Base-by-base conservation (phyloP, 2,113 vertebrate genomes). In the Junco hyemalis region DNA sequence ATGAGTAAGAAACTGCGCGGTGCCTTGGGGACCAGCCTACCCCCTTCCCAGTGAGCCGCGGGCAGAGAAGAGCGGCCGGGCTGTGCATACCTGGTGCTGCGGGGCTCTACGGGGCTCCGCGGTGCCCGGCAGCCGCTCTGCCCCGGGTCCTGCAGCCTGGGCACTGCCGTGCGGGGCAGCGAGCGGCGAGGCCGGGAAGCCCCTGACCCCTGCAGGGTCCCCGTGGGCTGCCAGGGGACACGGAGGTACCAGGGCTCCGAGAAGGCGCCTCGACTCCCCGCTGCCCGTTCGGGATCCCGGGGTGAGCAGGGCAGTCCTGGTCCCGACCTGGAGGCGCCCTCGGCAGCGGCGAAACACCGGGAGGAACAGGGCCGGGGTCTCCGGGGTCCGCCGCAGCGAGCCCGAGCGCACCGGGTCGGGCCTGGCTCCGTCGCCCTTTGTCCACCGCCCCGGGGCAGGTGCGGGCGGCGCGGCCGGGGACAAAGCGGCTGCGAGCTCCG, bases 381-480 rank as follows among this genome's bases (percentile, higher is more conserved):
- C 60, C 35, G 8, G 81, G 57, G 8, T 53, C 77, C 45, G 45
- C 71, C 56, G 19, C 29, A 70, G 35, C 20, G 14, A 80, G 66
- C 50, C 22, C 16, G 14, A 81, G 77, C 56, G 56, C 45, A n/a
- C 38, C 24, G 50, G 38, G 38, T 21, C 44, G 5, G 86, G 90
- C 81, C 72, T 13, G 35, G 73, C 56, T 70, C 73, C 44, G 19
- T 59, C 71, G 54, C 59, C 60, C 85, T 83, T 91, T 90, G 81
- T 91, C 91, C 74, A 28, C 89, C 71, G 76, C 65, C 33, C 60
- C 64, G 5, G 87, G 81, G 91, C 94, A 95, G 88, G 94, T 95
- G 90, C 86, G 90, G 65, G 48, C 61, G 13, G 61, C 81, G 50
- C 45, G 56, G 81, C 81, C 26, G 8, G 38, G 60, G 54, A 88